phyloP scores from a whole-genome alignment of 1,140 invertebrate species.

The Trinorchestia longiramus region DNA sequence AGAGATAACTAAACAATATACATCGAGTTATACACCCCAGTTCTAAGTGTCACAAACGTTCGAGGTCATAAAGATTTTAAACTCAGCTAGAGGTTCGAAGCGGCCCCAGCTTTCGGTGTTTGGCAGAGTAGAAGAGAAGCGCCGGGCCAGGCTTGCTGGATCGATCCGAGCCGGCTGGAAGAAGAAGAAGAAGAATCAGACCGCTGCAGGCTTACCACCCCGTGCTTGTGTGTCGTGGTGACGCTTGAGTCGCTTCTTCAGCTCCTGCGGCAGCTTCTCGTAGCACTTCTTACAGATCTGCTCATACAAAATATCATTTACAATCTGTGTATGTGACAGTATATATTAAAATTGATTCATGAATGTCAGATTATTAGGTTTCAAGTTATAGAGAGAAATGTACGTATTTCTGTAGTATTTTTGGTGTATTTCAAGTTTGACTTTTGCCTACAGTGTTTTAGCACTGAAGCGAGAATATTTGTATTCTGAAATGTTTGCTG shows the following conservation, averaged over 20 bases:
- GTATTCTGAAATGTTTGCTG: too few species aligned
- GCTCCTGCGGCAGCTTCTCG: slow-evolving; percentile 94
- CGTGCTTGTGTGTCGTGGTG: slow-evolving; percentile 69
- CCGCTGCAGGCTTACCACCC: slow-evolving; percentile 60
- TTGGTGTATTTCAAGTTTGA: too few species aligned
- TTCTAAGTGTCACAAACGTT: neutral
- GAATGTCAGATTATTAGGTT: too few species aligned
- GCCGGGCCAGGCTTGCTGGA: neutral
- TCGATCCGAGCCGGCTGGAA: neutral
- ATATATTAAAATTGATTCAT: too few species aligned
- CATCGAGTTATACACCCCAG: neutral
- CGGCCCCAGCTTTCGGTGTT: too few species aligned
- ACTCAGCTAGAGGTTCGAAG: neutral
- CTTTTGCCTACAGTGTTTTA: too few species aligned
- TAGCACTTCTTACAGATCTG: slow-evolving; percentile 95
- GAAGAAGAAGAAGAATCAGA: neutral
- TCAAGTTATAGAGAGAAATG: too few species aligned
- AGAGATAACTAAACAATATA: neutral
- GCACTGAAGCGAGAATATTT: too few species aligned
- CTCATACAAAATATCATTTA: neutral
- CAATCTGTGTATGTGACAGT: too few species aligned
- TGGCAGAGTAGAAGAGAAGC: neutral
- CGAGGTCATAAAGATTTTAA: neutral
- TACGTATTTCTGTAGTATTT: too few species aligned
- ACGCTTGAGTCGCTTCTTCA: slow-evolving; percentile 83